Evolutionary conservation across 1,140 invertebrate species (phyloP), one percentile per base, ranked within the genome.

Genomic region (Bursaphelenchus mucronatus): DNA sequence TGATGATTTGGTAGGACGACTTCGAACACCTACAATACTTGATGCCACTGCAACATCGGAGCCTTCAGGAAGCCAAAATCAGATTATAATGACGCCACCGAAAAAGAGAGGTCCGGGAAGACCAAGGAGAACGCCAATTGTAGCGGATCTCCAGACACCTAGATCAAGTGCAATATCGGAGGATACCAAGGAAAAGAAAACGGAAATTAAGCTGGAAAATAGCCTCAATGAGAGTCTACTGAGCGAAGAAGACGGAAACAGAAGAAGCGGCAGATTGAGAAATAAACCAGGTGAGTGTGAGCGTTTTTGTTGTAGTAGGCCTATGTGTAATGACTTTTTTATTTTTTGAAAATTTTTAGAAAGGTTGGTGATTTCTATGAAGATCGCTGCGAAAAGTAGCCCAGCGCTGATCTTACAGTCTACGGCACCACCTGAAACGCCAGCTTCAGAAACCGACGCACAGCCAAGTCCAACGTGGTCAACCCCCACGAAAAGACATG

Each of bases 291-390:
- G 30, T 40, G 41, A 54, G 41, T 19, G 21, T 54, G 30, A 40
- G n/a, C 15, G 30, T n/a, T 21, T 54, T 10, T 54, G 8, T 54
- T 54, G 30, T 30, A 40, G 30, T 54, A 54, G 30, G 52, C 4
- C 8, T 40, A 9, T 40, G 30, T 54, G 21, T 21, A 8, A 54
- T 11, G 41, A 54, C 21, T 54, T 54, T 30, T 54, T 54, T 39
- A 40, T 21, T 54, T 54, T 54, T 54, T 15, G 9, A 11, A 8
- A 8, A 21, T 54, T 54, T 40, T 19, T 54, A 54, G 15, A 54
- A 21, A 30, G 30, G 5, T 5, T 30, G 30, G 30, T 30, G 30
- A 30, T 30, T 30, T 30, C 30, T 30, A 30, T 5, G 30, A 30
- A 30, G 30, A 30, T 30, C 30, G 30, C 30, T 3, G 5, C 30